phyloP scores from a whole-genome alignment of 2,888 invertebrate genomes.

The Craniophora ligustri region DNA sequence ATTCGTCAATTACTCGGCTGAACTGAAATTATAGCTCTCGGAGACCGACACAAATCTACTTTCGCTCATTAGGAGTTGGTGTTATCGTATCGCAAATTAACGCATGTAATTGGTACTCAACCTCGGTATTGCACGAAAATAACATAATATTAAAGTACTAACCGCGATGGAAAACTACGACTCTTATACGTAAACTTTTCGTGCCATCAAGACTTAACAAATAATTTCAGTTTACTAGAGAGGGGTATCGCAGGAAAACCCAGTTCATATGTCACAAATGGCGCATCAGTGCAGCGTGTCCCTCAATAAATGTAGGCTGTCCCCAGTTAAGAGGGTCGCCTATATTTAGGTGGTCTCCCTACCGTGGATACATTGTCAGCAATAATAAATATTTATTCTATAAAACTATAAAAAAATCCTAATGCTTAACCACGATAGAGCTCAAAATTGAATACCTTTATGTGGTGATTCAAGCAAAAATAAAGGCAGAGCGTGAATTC shows the following conservation, averaged over 20 bases:
- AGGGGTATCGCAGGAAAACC: constrained; percentile 23
- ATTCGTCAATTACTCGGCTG: constrained; percentile 85
- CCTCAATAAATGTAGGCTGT: constrained; percentile 53
- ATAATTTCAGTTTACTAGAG: constrained; percentile 15
- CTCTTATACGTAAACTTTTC: neutral
- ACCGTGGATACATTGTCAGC: constrained; percentile 70
- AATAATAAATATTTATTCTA: constrained; percentile 76
- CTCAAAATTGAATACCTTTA: constrained; percentile 58
- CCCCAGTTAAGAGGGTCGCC: constrained; percentile 60
- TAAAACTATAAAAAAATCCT: constrained; percentile 64
- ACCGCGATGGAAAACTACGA: neutral
- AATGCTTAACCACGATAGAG: constrained; percentile 54
- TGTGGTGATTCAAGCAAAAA: constrained; percentile 48
- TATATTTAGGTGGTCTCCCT: constrained; percentile 67
- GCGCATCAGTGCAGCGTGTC: constrained; percentile 42
- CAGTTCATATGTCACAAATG: constrained; percentile 56
- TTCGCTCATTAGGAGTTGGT: constrained; percentile 76
- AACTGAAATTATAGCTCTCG: constrained; percentile 74
- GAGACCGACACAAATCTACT: constrained; percentile 76
- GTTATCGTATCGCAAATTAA: constrained; percentile 80
- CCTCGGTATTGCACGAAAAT: constrained; percentile 19
- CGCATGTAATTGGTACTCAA: constrained; percentile 68
- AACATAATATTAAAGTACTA: constrained; percentile 7
- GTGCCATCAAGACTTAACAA: constrained; percentile 2
- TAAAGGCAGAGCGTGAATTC: constrained; percentile 58